A percentile compares a stretch with the other conserved stretches of the same genome.
phyloP scores from a whole-genome alignment of 92 coral and sea anemone genomes.

The Epizoanthus scotinus region DNA sequence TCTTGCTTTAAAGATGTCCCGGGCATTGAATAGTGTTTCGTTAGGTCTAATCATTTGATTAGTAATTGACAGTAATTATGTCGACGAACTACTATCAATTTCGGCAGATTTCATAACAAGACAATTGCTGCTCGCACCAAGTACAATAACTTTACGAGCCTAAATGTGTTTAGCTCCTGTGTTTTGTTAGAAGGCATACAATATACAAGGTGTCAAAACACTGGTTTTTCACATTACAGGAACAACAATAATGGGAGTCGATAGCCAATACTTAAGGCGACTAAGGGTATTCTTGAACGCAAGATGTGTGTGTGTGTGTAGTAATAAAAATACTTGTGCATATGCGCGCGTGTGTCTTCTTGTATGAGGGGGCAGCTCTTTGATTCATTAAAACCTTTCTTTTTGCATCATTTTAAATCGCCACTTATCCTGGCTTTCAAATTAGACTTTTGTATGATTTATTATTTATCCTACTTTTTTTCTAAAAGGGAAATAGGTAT shows the following conservation, averaged over 20 bases:
- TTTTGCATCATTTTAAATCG: background rate
- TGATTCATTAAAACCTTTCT: background rate
- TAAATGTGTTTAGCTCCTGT: constrained; percentile 14
- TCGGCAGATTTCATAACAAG: background rate
- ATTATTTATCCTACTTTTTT: background rate
- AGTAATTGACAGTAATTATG: background rate
- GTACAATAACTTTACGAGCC: constrained; percentile 15
- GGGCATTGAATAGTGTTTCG: background rate
- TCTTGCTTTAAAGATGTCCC: background rate
- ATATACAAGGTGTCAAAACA: constrained; percentile 38
- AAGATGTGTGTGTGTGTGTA: background rate
- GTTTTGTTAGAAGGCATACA: constrained; percentile 24
- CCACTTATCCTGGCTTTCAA: background rate
- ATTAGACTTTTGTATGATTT: background rate
- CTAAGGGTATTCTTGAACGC: background rate
- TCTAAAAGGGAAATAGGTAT: background rate
- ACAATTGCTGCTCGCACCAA: background rate
- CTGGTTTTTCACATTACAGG: background rate
- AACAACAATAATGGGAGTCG: background rate
- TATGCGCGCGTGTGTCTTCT: no score
- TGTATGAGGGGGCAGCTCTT: background rate
- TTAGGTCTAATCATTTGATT: background rate
- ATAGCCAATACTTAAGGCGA: background rate
- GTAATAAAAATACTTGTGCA: no score
- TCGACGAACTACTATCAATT: background rate